Percentiles rank a stretch among this genome's conserved stretches.
Evolutionary conservation across 2,113 vertebrate genomes (phyloP).

Genomic region (Talpa occidentalis): DNA sequence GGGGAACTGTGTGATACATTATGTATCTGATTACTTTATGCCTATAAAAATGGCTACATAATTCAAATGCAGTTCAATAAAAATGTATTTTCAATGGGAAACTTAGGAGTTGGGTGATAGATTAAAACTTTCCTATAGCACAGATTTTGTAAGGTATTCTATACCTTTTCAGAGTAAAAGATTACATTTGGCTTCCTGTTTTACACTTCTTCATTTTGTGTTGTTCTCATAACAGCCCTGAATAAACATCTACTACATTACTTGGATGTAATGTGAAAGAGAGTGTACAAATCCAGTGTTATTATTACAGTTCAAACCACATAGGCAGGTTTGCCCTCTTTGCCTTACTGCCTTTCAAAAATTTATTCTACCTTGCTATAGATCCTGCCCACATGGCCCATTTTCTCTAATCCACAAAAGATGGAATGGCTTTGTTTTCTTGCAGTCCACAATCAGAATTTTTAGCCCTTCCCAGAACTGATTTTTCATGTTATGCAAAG

Average conservation of each 20-base stretch:
- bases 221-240: conserved; percentile 43
- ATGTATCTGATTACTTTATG: conserved; percentile 84
- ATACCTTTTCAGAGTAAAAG: conserved; percentile 80
- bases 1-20: conserved; percentile 74
- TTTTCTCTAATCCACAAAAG: not conserved
- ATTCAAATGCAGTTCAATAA: conserved; percentile 85
- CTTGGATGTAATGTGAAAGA: conserved; percentile 72
- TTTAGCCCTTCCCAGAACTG: conserved; percentile 16
- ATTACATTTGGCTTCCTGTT: conserved; percentile 76
- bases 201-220: conserved; percentile 78
- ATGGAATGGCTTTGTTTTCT: conserved; percentile 56
- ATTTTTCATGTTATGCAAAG: conserved; percentile 61
- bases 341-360: not conserved
- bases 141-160: conserved; percentile 75
- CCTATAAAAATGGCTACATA: conserved; percentile 85
- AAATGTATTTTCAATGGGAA: conserved; percentile 82
- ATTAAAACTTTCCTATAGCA: conserved; percentile 83
- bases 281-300: conserved; percentile 49
- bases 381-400: not conserved
- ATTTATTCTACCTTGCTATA: not conserved
- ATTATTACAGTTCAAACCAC: conserved; percentile 35
- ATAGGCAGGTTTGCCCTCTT: conserved; percentile 18
- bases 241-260: conserved; percentile 76
- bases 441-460: not conserved
- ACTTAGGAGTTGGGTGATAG: conserved; percentile 71